Conservation (phyloP, 2,888 invertebrate species). For the Sarcophaga rosellei region DNA sequence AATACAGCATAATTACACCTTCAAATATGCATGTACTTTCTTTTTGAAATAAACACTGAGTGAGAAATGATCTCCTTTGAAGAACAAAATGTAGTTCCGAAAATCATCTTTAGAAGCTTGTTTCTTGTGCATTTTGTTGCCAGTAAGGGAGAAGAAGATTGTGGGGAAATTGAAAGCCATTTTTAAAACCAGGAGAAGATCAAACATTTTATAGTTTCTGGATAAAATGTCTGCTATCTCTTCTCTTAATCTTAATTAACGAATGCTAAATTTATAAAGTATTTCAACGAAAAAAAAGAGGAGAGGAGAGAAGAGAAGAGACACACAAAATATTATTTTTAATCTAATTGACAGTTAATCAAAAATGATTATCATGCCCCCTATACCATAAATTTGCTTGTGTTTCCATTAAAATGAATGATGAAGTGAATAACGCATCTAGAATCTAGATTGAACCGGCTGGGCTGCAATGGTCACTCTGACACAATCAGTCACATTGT, state of each 20-base stretch:
- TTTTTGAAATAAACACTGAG: too few species aligned
- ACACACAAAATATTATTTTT: neutral
- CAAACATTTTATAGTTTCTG: neutral
- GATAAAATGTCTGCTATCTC: neutral
- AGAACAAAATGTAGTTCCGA: too few species aligned
- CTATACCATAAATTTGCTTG: neutral
- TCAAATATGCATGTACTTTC: too few species aligned
- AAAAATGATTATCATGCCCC: constrained; percentile 34
- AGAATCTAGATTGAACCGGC: neutral
- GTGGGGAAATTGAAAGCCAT: neutral
- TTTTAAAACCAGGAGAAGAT: neutral
- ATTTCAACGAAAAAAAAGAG: neutral
- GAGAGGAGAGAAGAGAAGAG: neutral
- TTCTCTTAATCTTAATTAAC: neutral
- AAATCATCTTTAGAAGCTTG: too few species aligned
- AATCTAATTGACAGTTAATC: constrained; percentile 50
- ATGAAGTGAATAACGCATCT: neutral
- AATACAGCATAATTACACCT: too few species aligned
- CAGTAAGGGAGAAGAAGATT: too few species aligned
- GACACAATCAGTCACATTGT: constrained; percentile 52
- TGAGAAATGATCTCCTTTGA: too few species aligned
- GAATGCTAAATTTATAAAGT: neutral
- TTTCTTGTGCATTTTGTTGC: too few species aligned
- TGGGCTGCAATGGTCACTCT: neutral
- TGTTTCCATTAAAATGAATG: neutral